Conservation (phyloP, 2,888 invertebrate genomes). For the Pantelozetes paolii region DNA sequence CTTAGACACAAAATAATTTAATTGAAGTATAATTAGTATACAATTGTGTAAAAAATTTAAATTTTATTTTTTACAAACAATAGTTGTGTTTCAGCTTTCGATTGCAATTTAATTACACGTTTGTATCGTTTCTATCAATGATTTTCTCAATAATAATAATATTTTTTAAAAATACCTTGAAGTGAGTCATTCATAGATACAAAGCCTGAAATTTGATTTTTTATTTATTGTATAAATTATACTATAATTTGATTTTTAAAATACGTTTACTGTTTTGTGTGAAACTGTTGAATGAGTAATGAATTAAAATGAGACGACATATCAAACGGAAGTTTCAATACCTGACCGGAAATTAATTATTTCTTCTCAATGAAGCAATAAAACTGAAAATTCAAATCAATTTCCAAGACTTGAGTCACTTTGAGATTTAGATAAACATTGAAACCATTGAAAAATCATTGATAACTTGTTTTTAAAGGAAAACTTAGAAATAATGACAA, state of each 20-base stretch:
- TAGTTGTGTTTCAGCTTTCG: too few relatives aligned
- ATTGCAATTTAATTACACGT: too few relatives aligned
- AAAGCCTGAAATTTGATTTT: neutral
- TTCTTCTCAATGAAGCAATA: neutral
- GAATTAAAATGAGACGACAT: neutral
- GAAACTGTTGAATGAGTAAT: neutral
- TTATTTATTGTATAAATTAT: neutral
- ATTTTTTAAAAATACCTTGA: neutral
- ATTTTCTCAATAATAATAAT: too few relatives aligned
- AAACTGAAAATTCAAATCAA: neutral
- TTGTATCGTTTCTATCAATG: neutral
- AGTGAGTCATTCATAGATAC: neutral
- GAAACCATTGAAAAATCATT: too few relatives aligned
- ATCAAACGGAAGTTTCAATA: neutral
- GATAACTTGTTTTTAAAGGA: too few relatives aligned
- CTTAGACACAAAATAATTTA: too few relatives aligned
- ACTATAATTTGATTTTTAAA: neutral
- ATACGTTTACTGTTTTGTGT: neutral
- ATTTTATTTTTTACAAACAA: too few relatives aligned
- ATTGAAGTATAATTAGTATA: too few relatives aligned
- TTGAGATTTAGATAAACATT: too few relatives aligned
- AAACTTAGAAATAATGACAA: too few relatives aligned
- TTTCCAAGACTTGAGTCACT: neutral
- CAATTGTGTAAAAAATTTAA: too few relatives aligned
- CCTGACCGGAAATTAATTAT: neutral